Evolutionary conservation across 2,888 invertebrate species (phyloP).

Genomic region (Netelia inedita): DNA sequence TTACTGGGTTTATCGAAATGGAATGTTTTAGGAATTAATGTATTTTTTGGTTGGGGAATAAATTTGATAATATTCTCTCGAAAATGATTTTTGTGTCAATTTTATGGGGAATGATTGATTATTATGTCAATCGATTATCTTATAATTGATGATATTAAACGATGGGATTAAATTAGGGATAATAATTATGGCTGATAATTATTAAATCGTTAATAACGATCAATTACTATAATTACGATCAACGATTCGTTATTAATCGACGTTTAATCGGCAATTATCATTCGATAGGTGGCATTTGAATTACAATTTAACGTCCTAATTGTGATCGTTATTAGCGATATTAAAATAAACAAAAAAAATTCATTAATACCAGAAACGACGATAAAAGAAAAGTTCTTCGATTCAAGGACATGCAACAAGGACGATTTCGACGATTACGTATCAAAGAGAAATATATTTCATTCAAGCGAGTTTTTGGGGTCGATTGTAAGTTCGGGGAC

Average conservation of each 20-base stretch:
- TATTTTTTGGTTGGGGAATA: no score
- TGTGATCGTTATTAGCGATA: not conserved
- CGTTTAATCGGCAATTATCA: not conserved
- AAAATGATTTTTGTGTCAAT: no score
- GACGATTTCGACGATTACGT: not conserved
- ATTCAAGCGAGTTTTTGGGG: not conserved
- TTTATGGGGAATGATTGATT: no score
- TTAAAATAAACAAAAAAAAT: not conserved
- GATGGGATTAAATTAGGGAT: not conserved
- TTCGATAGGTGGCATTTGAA: not conserved
- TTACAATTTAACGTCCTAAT: not conserved
- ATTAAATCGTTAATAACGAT: not conserved
- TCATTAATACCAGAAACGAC: no score
- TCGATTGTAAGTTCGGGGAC: conserved; percentile 49
- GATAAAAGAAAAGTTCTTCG: no score
- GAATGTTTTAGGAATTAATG: no score
- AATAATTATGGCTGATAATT: not conserved
- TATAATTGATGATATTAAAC: no score
- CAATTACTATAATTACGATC: not conserved
- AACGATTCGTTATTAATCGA: no score
- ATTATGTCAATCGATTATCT: no score
- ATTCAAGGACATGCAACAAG: no score
- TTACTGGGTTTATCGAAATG: no score
- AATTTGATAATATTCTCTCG: no score
- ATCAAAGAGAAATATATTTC: not conserved